Base-by-base conservation (phyloP, 2,113 vertebrate genomes). In the Zosterops pallidus region DNA sequence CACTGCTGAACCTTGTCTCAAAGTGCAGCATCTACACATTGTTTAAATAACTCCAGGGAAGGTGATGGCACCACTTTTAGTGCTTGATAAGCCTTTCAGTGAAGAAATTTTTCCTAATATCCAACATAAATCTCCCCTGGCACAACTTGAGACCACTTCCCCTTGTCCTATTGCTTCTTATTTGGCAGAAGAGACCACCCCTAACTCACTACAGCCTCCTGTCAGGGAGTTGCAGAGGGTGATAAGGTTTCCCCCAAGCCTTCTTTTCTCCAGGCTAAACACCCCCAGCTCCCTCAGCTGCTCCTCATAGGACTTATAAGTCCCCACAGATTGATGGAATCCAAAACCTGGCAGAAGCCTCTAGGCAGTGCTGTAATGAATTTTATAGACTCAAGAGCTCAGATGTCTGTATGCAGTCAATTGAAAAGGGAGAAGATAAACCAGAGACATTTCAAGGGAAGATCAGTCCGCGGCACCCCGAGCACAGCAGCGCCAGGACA, bases 401-500 rank as follows among this genome's bases (percentile, higher is more conserved):
- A 65, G 55, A 69, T 57, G 71, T 74, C 68, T 74, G 20, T 76
- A 22, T 25, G 39, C 33, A 19, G 29, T 21, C 56, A 21, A 9
- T n/a, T 77, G 74, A 44, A 62, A 90, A 65, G 53, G 71, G 57
- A 56, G 56, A 67, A 70, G 56, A 74, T 50, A 22, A 86, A 77
- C 19, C 55, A 55, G 62, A 79, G 57, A 11, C 23, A 6, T 57
- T 80, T 60, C n/a, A 41, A 56, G 21, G 47, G 52, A 41, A 46
- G 70, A 35, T 46, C 50, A 74, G 18, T 25, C 71, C 16, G 20
- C 14, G 37, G 74, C 74, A 74, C 41, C 67, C 62, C 7, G 29
- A 19, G 56, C 1, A 0, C 77, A 55, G 52, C 50, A 49, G 68
- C 14, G 8, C 2, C 0, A 0, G 74, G 26, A 29, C 0, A 3